Conservation (phyloP, 2,797 vertebrate species). For the Enteromius unitaeniatus region DNA sequence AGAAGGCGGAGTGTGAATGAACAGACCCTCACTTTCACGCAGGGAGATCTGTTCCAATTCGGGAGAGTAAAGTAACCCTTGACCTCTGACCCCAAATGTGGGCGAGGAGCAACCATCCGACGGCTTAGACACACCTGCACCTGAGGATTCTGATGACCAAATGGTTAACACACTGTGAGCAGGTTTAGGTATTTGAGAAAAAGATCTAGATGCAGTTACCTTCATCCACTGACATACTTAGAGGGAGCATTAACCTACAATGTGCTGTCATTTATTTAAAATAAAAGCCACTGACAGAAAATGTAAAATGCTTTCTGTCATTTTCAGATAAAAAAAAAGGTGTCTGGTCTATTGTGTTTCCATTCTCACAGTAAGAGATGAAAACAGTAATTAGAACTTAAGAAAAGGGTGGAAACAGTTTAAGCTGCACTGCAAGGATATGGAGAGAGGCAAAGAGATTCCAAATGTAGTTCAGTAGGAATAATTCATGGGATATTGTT, state of each 20-base stretch:
- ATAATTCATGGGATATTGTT: slow-evolving; percentile 23
- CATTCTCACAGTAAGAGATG: not conserved
- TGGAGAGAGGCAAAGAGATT: not conserved
- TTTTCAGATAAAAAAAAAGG: not conserved
- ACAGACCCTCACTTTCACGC: slow-evolving; percentile 98
- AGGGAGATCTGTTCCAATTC: slow-evolving; percentile 89
- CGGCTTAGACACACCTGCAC: slow-evolving; percentile 77
- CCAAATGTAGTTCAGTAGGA: not conserved
- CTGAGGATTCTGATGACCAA: slow-evolving; percentile 77
- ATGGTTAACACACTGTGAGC: slow-evolving; percentile 40
- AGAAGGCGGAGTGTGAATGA: slow-evolving; percentile 28
- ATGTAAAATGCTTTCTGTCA: not conserved
- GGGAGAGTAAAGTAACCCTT: slow-evolving; percentile 84
- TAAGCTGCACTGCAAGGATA: not conserved
- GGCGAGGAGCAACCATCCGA: slow-evolving; percentile 82
- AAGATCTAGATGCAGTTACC: not conserved
- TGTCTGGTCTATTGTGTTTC: slow-evolving; percentile 3
- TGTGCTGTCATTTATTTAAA: not conserved
- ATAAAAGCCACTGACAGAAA: not conserved
- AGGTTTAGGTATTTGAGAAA: slow-evolving; percentile 34
- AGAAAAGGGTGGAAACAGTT: not conserved
- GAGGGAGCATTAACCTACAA: not conserved
- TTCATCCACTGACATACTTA: not conserved
- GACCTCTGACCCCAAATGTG: slow-evolving; percentile 83
- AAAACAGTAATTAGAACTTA: not conserved